Evolutionary conservation across 2,113 vertebrate species (phyloP).

Genomic region (Lophura nycthemera): DNA sequence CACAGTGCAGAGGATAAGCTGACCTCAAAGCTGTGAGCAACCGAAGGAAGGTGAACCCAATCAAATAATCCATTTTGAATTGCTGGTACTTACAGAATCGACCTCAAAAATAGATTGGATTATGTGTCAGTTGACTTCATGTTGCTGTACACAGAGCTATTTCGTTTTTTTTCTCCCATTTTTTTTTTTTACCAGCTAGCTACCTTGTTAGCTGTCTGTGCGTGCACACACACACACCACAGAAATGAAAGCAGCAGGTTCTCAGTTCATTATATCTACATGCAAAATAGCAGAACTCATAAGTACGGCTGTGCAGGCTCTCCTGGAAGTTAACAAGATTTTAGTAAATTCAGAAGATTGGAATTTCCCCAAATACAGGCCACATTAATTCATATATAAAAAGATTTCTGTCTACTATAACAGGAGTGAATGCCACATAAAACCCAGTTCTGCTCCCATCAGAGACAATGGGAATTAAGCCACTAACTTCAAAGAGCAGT

Average conservation of each 20-base stretch:
- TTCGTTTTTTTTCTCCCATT: not conserved
- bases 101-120: not conserved
- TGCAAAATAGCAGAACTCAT: not conserved
- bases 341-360: not conserved
- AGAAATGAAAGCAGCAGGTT: not conserved
- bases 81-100: not conserved
- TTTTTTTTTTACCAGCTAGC: not conserved
- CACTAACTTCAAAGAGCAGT: conserved; percentile 60
- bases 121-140: not conserved
- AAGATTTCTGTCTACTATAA: conserved; percentile 26
- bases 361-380: not conserved
- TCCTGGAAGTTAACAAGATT: not conserved
- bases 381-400: conserved; percentile 39
- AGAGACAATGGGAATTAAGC: conserved; percentile 67
- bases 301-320: not conserved
- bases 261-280: not conserved
- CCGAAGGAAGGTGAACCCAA: not conserved
- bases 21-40: not conserved
- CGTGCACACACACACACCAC: too few relatives aligned
- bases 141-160: not conserved
- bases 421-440: conserved; percentile 50
- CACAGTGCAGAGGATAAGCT: not conserved
- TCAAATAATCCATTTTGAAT: not conserved
- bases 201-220: not conserved
- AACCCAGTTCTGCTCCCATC: conserved; percentile 38